phyloP scores from a whole-genome alignment of 2,113 vertebrate genomes.

The Blennius ocellaris region DNA sequence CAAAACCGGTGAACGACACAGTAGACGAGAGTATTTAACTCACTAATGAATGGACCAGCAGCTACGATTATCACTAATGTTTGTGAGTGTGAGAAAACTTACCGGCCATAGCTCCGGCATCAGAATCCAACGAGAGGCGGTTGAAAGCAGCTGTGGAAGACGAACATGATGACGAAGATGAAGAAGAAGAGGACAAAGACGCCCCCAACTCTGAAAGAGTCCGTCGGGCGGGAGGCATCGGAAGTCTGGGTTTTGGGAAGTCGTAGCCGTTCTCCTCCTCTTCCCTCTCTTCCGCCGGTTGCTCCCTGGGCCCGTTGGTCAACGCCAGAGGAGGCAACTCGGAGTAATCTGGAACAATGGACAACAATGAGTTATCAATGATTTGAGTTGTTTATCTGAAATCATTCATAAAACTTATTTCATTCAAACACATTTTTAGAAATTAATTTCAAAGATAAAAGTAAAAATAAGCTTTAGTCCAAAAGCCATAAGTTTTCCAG shows the following conservation, averaged over 20 bases:
- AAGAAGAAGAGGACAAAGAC: conserved; percentile 78
- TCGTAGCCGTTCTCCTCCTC: conserved; percentile 92
- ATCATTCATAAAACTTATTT: too few species aligned
- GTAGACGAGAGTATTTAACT: too few species aligned
- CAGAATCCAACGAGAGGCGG: conserved; percentile 86
- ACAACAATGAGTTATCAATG: not conserved
- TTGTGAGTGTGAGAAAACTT: conserved; percentile 17
- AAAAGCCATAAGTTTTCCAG: too few species aligned
- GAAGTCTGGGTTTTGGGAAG: conserved; percentile 86
- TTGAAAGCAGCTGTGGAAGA: conserved; percentile 85
- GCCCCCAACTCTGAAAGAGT: conserved; percentile 91
- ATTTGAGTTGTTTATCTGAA: not conserved
- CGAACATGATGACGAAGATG: conserved; percentile 69
- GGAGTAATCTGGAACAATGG: conserved; percentile 78
- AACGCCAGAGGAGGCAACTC: conserved; percentile 78
- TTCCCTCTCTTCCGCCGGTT: conserved; percentile 61
- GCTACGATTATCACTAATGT: not conserved
- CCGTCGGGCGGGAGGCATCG: conserved; percentile 82
- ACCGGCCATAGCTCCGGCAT: conserved; percentile 72
- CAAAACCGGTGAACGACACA: too few species aligned
- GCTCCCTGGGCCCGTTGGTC: conserved; percentile 80
- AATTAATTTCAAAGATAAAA: too few species aligned
- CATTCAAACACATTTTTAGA: too few species aligned
- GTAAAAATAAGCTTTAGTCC: too few species aligned
- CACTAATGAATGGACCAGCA: too few species aligned